Evolutionary conservation across 1,140 invertebrate species (phyloP).

Genomic region (Sinonovacula constricta): DNA sequence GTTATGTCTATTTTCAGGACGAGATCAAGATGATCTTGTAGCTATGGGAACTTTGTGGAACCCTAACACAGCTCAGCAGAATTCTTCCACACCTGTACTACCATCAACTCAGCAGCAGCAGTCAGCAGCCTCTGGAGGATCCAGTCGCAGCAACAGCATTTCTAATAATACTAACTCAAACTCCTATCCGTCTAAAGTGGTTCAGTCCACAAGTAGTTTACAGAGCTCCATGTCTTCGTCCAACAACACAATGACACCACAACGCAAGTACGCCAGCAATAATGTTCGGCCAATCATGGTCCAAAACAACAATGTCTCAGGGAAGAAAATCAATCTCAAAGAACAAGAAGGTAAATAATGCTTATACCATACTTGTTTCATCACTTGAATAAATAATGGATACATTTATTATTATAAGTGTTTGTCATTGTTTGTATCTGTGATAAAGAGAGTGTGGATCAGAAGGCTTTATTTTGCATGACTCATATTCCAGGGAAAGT

Average conservation of each 20-base stretch:
- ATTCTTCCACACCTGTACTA: neutral
- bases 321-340: constrained; percentile 35
- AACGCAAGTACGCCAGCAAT: constrained; percentile 50
- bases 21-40: constrained; percentile 61
- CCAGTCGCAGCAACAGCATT: constrained; percentile 8
- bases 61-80: constrained; percentile 41
- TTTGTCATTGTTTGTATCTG: too few relatives aligned
- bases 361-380: too few relatives aligned
- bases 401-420: too few relatives aligned
- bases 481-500: too few relatives aligned
- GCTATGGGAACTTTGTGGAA: constrained; percentile 69
- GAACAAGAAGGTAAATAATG: constrained; percentile 42
- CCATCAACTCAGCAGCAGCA: constrained; percentile 22
- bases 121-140: neutral
- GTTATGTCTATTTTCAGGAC: constrained; percentile 24
- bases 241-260: constrained; percentile 42
- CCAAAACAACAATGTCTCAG: constrained; percentile 51
- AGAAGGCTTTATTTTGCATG: too few relatives aligned
- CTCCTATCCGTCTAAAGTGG: constrained; percentile 37
- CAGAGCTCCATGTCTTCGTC: constrained; percentile 31
- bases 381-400: too few relatives aligned
- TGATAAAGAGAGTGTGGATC: too few relatives aligned
- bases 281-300: constrained; percentile 29
- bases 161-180: constrained; percentile 37
- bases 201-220: constrained; percentile 26